Base-by-base conservation (phyloP, 2,888 invertebrate species). In the Drosophila flavopinicola region DNA sequence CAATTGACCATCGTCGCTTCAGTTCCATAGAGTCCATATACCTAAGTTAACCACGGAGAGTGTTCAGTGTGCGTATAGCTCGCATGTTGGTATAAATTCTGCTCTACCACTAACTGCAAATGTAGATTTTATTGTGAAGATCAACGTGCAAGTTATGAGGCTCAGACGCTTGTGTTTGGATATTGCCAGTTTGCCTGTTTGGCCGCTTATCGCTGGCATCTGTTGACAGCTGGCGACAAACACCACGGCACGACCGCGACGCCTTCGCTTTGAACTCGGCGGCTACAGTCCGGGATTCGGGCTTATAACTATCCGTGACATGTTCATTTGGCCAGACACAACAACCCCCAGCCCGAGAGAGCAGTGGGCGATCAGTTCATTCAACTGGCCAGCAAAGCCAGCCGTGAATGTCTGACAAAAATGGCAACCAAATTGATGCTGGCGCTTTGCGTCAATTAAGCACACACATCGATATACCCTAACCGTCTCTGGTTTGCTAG, bases 221-320 rank as follows among this genome's bases (percentile, higher is more conserved):
- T 69, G 65, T 45, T 72, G 84, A 79, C 80, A 79, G 71, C 61
- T 70, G 61, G 53, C 64, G 48, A 63, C 66, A 56, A 49, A 41
- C 42, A 39, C 35, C 29, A 15, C n/a, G 20, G 9, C 25, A 41
- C 20, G 20, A 20, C n/a, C 13, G 25, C 38, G 61, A 73, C 73
- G 69, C 73, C 76, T 60, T 66, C 51, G 71, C 79, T 79, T 79
- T 79, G 79, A 79, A 79, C 83, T 77, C 64, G n/a, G n/a, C n/a
- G n/a, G n/a, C n/a, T n/a, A n/a, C n/a, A n/a, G n/a, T n/a, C n/a
- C n/a, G n/a, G 39, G 65, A 45, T 39, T 57, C 30, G n/a, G 17
- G 17, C 47, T 52, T 39, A 37, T 44, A 42, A 20, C 20, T 61
- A 66, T 45, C 42, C 51, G 52, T 49, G 66, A 53, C 66, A 58